Conservation (phyloP, 2,888 invertebrate species). For the Nymphalis polychloros region DNA sequence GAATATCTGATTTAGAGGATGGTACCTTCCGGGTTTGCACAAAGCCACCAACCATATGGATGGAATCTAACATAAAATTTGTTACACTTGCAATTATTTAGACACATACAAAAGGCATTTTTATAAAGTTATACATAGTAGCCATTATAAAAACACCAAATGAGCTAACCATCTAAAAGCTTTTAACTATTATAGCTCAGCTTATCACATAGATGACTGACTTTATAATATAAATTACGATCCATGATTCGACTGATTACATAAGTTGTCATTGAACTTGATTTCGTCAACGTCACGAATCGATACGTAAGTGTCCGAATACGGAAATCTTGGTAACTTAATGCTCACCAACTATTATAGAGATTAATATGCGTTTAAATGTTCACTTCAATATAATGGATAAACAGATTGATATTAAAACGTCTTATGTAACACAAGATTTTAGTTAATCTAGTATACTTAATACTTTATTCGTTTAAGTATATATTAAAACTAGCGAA, state of each 20-base stretch:
- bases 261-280: slow-evolving; percentile 61
- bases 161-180: neutral
- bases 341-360: slow-evolving; percentile 8
- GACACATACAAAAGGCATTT: too few species aligned
- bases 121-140: too few species aligned
- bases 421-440: too few species aligned
- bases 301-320: slow-evolving; percentile 14
- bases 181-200: slow-evolving; percentile 12
- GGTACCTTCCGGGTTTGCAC: too few species aligned
- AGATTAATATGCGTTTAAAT: neutral
- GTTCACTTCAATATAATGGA: neutral
- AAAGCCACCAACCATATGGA: too few species aligned
- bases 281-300: slow-evolving; percentile 46
- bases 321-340: slow-evolving; percentile 18
- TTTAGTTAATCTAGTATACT: too few species aligned
- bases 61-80: too few species aligned
- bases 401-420: too few species aligned
- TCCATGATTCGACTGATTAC: slow-evolving; percentile 38
- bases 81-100: too few species aligned
- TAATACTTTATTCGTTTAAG: too few species aligned
- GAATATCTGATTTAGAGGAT: too few species aligned
- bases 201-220: slow-evolving; percentile 7
- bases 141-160: neutral
- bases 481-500: too few species aligned
- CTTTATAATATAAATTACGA: slow-evolving; percentile 22